Conservation (phyloP, 1,140 invertebrate genomes). For the Sminthurides bifidus region DNA sequence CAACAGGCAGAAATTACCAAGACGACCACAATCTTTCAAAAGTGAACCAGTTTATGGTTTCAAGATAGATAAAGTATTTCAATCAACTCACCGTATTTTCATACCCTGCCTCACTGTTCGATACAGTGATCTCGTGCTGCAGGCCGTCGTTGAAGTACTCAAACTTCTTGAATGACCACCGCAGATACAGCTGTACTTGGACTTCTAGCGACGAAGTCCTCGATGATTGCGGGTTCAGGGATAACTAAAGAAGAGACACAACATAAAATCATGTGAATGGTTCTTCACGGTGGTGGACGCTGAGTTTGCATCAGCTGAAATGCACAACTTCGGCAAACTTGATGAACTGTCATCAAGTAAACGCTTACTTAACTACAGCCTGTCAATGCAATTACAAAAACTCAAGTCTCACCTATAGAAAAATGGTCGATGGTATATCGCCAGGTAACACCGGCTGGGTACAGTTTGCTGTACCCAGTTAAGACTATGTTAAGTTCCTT, state of each 20-base stretch:
- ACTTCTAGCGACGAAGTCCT: not conserved
- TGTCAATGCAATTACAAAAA: not conserved
- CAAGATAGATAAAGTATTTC: too few species aligned
- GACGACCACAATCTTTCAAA: too few species aligned
- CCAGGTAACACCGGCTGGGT: conserved; percentile 18
- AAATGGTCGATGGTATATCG: conserved; percentile 17
- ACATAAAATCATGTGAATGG: too few species aligned
- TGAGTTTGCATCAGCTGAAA: too few species aligned
- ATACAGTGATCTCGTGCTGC: conserved; percentile 14
- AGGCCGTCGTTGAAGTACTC: conserved; percentile 23
- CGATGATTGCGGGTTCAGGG: conserved; percentile 11
- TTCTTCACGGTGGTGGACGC: too few species aligned
- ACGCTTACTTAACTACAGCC: not conserved
- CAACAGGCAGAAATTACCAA: too few species aligned
- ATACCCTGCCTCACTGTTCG: too few species aligned
- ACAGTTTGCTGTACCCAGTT: conserved; percentile 21
- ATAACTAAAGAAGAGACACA: too few species aligned
- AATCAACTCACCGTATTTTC: too few species aligned
- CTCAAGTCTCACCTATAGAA: conserved; percentile 15
- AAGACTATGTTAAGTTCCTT: conserved; percentile 3
- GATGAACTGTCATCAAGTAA: not conserved
- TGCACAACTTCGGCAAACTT: too few species aligned
- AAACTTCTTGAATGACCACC: conserved; percentile 23
- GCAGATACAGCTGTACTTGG: conserved; percentile 2
- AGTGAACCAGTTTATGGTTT: too few species aligned